These are phyloP conservation scores for Nasonia oneida DNA, from an alignment of 2,888 invertebrate genomes.

Conservation along the genomic window DNA sequence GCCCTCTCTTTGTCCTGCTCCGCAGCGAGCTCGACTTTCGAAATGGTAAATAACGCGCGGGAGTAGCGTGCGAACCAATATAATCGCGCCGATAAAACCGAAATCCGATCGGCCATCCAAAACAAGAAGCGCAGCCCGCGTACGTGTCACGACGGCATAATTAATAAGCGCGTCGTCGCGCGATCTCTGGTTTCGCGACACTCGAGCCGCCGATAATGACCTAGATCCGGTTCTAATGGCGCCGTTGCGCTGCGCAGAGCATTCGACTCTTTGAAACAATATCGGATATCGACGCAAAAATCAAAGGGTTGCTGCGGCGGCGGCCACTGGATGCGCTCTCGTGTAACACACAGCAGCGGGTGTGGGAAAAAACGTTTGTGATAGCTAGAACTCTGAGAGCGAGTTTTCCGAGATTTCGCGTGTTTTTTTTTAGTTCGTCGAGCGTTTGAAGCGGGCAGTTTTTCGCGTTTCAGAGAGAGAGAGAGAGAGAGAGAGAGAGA, in stretches of 20 bases:
- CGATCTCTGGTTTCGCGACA: conserved; percentile 26
- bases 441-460: not conserved
- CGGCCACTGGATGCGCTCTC: not conserved
- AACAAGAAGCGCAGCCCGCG: not conserved
- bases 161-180: conserved; percentile 36
- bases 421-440: not conserved
- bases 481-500: no score
- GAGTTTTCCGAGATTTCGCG: not conserved
- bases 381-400: not conserved
- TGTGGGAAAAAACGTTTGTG: not conserved
- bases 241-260: not conserved
- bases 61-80: not conserved
- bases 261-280: conserved; percentile 44
- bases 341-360: not conserved
- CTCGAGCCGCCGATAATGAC: conserved; percentile 44
- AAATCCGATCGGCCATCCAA: not conserved
- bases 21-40: not conserved
- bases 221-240: conserved; percentile 48
- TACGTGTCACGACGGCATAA: conserved; percentile 6
- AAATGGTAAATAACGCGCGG: not conserved
- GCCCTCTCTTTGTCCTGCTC: conserved; percentile 30
- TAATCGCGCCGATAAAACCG: not conserved
- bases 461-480: not conserved
- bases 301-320: conserved; percentile 15
- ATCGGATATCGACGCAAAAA: conserved; percentile 52